phyloP scores from a whole-genome alignment of 2,113 vertebrate genomes.

The Antennarius striatus region DNA sequence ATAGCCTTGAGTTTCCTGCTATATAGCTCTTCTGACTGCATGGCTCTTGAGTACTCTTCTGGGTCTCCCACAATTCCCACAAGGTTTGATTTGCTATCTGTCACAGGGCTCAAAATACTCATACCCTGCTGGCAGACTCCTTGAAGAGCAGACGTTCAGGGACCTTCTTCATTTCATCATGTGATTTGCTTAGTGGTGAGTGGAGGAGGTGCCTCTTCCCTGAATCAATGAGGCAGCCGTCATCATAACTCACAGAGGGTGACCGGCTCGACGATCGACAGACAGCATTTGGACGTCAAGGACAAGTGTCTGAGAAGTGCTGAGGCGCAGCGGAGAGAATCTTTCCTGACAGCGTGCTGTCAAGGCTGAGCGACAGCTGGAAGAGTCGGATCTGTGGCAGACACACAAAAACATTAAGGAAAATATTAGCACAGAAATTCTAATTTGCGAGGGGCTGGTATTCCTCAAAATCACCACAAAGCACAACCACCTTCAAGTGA shows the following conservation, averaged over 20 bases:
- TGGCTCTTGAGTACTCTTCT: slow-evolving; percentile 83
- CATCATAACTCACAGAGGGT: slow-evolving; percentile 68
- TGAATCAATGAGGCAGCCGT: slow-evolving; percentile 56
- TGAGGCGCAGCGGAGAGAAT: slow-evolving; percentile 46
- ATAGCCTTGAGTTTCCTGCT: slow-evolving; percentile 91
- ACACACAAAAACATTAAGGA: slow-evolving; percentile 48
- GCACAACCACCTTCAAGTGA: no score
- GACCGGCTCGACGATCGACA: slow-evolving; percentile 47
- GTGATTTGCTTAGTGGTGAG: slow-evolving; percentile 59
- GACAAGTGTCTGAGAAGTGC: slow-evolving; percentile 53
- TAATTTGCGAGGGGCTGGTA: not conserved
- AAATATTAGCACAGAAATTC: slow-evolving; percentile 32
- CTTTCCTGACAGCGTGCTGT: slow-evolving; percentile 64
- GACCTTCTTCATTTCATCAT: slow-evolving; percentile 75
- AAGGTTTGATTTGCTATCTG: slow-evolving; percentile 83
- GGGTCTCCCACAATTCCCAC: slow-evolving; percentile 82
- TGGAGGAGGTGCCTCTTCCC: slow-evolving; percentile 53
- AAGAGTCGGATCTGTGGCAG: slow-evolving; percentile 55
- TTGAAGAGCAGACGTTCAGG: slow-evolving; percentile 65
- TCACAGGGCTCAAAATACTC: slow-evolving; percentile 84
- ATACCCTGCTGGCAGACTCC: slow-evolving; percentile 79
- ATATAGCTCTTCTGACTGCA: slow-evolving; percentile 95
- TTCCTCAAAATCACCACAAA: no score
- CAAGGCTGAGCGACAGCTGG: slow-evolving; percentile 65
- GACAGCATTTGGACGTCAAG: slow-evolving; percentile 68